These are phyloP conservation scores for Nesogale talazaci DNA, from an alignment of 2,113 vertebrate genomes.

Conservation along the genomic window DNA sequence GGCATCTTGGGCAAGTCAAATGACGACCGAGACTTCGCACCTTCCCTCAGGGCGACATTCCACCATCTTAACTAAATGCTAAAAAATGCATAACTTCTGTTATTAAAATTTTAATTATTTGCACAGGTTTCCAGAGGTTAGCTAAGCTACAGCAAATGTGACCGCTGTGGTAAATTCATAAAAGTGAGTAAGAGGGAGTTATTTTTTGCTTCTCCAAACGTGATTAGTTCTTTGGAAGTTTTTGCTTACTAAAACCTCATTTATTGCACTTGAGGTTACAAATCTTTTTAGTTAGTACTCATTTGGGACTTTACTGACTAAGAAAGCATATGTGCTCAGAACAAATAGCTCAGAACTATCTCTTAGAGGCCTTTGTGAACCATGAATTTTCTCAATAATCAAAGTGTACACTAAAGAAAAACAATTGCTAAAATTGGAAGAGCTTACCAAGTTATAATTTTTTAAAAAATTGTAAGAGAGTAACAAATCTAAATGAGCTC, in stretches of 20 bases:
- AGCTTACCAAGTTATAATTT: slow-evolving; percentile 45
- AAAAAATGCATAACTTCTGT: not conserved
- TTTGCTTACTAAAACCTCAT: not conserved
- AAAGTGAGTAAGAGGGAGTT: not conserved
- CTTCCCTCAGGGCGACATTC: not conserved
- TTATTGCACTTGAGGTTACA: not conserved
- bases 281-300: slow-evolving; percentile 16
- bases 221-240: not conserved
- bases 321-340: not conserved
- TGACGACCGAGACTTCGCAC: not conserved
- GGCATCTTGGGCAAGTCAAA: not conserved
- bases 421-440: slow-evolving; percentile 59
- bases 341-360: not conserved
- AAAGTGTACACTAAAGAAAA: slow-evolving; percentile 60
- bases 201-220: not conserved
- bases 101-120: slow-evolving; percentile 3
- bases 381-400: not conserved
- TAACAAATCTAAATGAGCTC: no score
- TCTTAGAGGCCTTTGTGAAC: not conserved
- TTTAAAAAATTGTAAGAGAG: not conserved
- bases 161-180: slow-evolving; percentile 12
- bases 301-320: not conserved
- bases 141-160: not conserved
- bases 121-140: not conserved
- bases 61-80: not conserved